Percentiles rank a stretch among this genome's conserved stretches.
Conservation (phyloP, 2,113 vertebrate species). For the Aleadryas rufinucha region DNA sequence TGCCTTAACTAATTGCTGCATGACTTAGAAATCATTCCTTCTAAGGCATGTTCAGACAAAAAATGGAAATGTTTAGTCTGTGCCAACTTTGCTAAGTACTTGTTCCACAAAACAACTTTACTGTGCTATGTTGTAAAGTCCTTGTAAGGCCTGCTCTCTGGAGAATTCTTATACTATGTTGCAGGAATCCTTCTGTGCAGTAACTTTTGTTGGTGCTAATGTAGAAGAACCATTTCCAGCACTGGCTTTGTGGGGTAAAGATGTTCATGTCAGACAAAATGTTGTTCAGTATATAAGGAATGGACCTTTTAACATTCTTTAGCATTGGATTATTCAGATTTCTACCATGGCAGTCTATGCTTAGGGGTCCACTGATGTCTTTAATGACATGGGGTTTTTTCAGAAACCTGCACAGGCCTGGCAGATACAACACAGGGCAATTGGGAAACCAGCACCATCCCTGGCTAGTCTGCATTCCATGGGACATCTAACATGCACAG, state of each 20-base stretch:
- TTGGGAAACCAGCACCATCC: neutral
- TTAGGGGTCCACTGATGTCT: neutral
- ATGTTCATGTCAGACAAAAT: neutral
- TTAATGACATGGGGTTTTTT: neutral
- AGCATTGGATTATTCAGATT: neutral
- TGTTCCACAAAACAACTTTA: neutral
- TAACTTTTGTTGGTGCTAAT: neutral
- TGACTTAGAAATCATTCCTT: conserved; percentile 43
- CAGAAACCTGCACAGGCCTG: neutral
- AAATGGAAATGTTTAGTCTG: conserved; percentile 34
- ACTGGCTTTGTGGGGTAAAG: neutral
- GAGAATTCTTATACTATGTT: neutral
- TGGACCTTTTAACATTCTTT: neutral
- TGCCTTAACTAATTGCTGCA: conserved; percentile 3
- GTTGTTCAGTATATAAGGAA: neutral
- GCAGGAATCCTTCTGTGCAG: neutral
- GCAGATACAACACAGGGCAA: neutral
- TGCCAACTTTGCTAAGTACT: conserved; percentile 45
- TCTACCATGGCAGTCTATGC: neutral
- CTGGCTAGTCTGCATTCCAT: neutral
- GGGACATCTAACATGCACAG: accelerated
- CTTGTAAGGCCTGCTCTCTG: conserved; percentile 11
- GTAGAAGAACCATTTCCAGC: neutral
- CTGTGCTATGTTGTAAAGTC: neutral
- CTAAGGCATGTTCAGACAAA: conserved; percentile 42